Base-by-base conservation (phyloP, 2,888 invertebrate genomes). In the Tetanocera ferruginea region DNA sequence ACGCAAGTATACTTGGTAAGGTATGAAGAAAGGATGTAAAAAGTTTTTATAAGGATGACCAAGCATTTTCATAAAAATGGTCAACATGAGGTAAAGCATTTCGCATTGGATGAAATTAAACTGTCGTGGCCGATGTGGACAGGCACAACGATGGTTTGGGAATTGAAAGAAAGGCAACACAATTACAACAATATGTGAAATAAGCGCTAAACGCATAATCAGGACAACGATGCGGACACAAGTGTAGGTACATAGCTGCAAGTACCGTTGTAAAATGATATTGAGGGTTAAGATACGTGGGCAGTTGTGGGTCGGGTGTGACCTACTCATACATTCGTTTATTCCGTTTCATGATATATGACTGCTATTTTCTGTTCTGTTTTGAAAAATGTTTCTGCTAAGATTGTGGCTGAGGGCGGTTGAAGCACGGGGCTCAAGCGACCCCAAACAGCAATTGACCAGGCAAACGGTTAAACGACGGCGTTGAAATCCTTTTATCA, bases 361-460 rank as follows among this genome's bases (percentile, higher is more conserved):
- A 86, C 85, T 84, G 84, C 82, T 81, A 83, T 83, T 83, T 83
- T 83, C 81, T 83, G 81, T 82, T 80, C 82, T 84, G 84, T 72
- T 34, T 37, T 72, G 60, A 60, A 72, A 57, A 72, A 72, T 72
- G 72, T 57, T 37, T 37, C 5, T 25, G 55, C 55, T n/a, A 57
- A 71, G 71, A 31, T 57, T 31, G 57, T 28, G n/a, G 34, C 23
- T 28, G 19, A 14, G 25, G 5, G 52, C 6, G 52, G 60, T 19
- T 17, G 19, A 34, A 34, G n/a, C 19, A 34, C 17, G 8, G 37
- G 37, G 3, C 4, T 17, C 23, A 37, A 19, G 84, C 85, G 86
- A 85, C 86, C 85, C 86, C 86, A 84, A n/a, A 86, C 81, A 85
- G 86, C 85, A 86, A 86, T 86, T 86, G 85, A 85, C 86, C 85